phyloP scores from a whole-genome alignment of 1,140 invertebrate genomes.

The Dolichoris vasculosae region DNA sequence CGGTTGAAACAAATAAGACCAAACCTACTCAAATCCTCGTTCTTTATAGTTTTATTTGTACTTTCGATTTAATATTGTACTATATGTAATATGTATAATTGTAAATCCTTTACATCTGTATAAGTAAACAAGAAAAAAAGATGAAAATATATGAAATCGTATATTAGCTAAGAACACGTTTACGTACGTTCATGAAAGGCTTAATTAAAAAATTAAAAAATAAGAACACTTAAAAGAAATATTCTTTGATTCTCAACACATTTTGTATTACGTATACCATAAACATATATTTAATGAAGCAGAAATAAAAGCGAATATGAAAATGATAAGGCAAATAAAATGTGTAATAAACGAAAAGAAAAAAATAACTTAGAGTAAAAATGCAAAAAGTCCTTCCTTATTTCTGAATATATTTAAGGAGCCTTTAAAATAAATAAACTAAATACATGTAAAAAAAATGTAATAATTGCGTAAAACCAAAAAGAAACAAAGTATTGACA shows the following conservation, averaged over 20 bases:
- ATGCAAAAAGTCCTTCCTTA: neutral
- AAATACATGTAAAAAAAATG: neutral
- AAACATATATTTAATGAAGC: conserved; percentile 1
- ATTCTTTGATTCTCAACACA: conserved; percentile 34
- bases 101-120: conserved; percentile 47
- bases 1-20: conserved; percentile 42
- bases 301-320: neutral
- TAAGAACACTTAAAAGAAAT: conserved; percentile 20
- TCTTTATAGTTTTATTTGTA: conserved; percentile 38
- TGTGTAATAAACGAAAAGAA: neutral
- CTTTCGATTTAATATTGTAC: conserved; percentile 44
- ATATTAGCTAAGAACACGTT: conserved; percentile 19
- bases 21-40: conserved; percentile 40
- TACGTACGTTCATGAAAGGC: conserved; percentile 26
- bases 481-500: too few relatives aligned
- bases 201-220: conserved; percentile 22
- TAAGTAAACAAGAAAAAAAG: neutral
- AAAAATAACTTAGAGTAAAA: neutral
- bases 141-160: conserved; percentile 9
- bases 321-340: neutral
- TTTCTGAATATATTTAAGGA: conserved; percentile 1
- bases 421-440: neutral
- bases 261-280: conserved; percentile 42
- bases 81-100: conserved; percentile 51
- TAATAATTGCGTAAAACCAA: neutral